Percentiles rank a stretch among this genome's conserved stretches.
phyloP scores from a whole-genome alignment of 1,140 invertebrate species.

The Drosophila tristis region DNA sequence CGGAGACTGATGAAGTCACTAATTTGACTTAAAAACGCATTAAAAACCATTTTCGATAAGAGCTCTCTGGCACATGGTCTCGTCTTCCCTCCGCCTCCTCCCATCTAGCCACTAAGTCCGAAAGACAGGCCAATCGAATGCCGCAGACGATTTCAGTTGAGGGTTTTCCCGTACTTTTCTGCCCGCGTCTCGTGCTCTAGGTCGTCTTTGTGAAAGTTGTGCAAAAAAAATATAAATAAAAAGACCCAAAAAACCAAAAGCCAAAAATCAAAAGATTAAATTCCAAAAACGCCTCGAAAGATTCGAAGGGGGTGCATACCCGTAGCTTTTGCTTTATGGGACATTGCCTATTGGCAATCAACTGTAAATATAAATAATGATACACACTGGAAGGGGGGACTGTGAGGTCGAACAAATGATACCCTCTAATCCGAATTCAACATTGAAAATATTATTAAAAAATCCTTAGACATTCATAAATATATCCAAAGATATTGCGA shows the following conservation, averaged over 20 bases:
- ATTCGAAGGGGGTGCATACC: slow-evolving; percentile 34
- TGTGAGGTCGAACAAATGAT: background rate
- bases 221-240: slow-evolving; percentile 47
- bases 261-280: slow-evolving; percentile 35
- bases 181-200: slow-evolving; percentile 37
- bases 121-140: no score
- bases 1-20: slow-evolving; percentile 76
- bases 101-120: no score
- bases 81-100: background rate
- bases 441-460: background rate
- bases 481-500: no score
- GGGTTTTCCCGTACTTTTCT: slow-evolving; percentile 76
- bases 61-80: slow-evolving; percentile 23
- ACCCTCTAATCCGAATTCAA: background rate
- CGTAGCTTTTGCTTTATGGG: slow-evolving; percentile 41
- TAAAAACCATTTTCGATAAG: slow-evolving; percentile 82
- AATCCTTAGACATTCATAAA: background rate
- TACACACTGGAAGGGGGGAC: no score
- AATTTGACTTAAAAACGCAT: slow-evolving; percentile 82
- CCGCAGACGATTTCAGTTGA: slow-evolving; percentile 40
- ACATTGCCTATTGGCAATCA: slow-evolving; percentile 47
- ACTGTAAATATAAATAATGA: slow-evolving; percentile 42
- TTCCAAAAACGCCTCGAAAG: slow-evolving; percentile 45
- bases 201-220: slow-evolving; percentile 71
- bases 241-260: slow-evolving; percentile 26